Evolutionary conservation across 1,140 invertebrate species (phyloP).

Genomic region (Drosophila lacteicornis): DNA sequence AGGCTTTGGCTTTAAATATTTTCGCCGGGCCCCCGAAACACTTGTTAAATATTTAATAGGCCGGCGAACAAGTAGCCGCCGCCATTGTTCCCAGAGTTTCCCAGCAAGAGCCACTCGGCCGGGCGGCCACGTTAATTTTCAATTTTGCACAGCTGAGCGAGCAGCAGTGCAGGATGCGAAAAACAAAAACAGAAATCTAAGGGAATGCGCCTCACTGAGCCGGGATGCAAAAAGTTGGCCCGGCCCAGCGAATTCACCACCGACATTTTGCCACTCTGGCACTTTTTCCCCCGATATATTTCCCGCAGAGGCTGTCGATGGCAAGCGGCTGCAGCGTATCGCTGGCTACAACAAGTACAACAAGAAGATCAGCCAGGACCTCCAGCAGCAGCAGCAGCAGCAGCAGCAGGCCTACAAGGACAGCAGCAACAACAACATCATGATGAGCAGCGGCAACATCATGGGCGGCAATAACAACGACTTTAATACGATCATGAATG

Average conservation of each 20-base stretch:
- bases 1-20: slow-evolving; percentile 59
- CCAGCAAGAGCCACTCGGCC: slow-evolving; percentile 42
- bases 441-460: slow-evolving; percentile 76
- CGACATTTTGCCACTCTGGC: slow-evolving; percentile 49
- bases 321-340: slow-evolving; percentile 88
- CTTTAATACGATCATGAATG: slow-evolving; percentile 85
- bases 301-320: slow-evolving; percentile 86
- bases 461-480: slow-evolving; percentile 81
- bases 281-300: slow-evolving; percentile 39
- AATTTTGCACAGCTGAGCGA: slow-evolving; percentile 70
- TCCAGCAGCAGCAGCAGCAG: slow-evolving; percentile 86
- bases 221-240: slow-evolving; percentile 56
- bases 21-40: slow-evolving; percentile 36
- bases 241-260: slow-evolving; percentile 62
- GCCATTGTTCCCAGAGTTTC: slow-evolving; percentile 48
- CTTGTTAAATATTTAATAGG: slow-evolving; percentile 75
- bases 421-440: slow-evolving; percentile 82
- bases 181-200: slow-evolving; percentile 21
- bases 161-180: slow-evolving; percentile 4
- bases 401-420: slow-evolving; percentile 82
- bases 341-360: slow-evolving; percentile 88
- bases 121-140: slow-evolving; percentile 71
- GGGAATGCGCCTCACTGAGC: slow-evolving; percentile 38
- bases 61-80: slow-evolving; percentile 53
- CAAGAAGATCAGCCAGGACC: slow-evolving; percentile 86